Evolutionary conservation across 2,888 invertebrate genomes (phyloP).

Genomic region (Megastigmus dorsalis): DNA sequence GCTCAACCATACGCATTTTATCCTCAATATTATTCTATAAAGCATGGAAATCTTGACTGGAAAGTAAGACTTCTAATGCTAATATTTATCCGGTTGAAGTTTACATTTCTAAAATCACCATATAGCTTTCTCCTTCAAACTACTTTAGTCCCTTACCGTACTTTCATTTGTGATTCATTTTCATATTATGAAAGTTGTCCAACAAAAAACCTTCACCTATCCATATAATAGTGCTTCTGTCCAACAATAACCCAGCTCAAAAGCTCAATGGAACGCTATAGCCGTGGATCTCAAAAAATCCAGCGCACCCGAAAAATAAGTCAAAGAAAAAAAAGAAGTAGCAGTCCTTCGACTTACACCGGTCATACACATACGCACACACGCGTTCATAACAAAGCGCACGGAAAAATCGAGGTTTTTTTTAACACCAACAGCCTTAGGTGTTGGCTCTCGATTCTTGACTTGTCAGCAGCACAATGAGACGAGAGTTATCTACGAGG

Average conservation of each 20-base stretch:
- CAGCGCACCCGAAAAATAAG: background rate
- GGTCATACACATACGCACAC: background rate
- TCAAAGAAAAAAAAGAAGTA: background rate
- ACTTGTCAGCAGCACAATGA: conserved; percentile 69
- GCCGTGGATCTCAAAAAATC: background rate
- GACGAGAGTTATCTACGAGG: conserved; percentile 69
- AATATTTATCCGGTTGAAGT: too few relatives aligned
- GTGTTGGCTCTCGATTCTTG: conserved; percentile 21
- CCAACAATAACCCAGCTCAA: background rate
- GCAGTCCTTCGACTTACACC: too few relatives aligned
- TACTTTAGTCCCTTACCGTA: too few relatives aligned
- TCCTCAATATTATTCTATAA: too few relatives aligned
- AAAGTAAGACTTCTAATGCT: too few relatives aligned
- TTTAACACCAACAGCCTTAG: background rate
- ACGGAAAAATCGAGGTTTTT: background rate
- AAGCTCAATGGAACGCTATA: background rate
- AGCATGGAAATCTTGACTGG: too few relatives aligned
- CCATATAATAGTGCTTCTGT: background rate
- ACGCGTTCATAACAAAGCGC: background rate
- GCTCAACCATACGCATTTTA: too few relatives aligned
- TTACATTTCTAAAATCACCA: too few relatives aligned
- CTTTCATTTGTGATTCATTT: too few relatives aligned
- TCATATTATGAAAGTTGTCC: too few relatives aligned
- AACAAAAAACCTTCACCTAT: background rate
- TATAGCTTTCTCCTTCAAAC: too few relatives aligned